A percentile compares a stretch with the other conserved stretches of the same genome.
These are phyloP conservation scores for Madoqua kirkii DNA, from an alignment of 2,113 vertebrate species.

Conservation along the genomic window DNA sequence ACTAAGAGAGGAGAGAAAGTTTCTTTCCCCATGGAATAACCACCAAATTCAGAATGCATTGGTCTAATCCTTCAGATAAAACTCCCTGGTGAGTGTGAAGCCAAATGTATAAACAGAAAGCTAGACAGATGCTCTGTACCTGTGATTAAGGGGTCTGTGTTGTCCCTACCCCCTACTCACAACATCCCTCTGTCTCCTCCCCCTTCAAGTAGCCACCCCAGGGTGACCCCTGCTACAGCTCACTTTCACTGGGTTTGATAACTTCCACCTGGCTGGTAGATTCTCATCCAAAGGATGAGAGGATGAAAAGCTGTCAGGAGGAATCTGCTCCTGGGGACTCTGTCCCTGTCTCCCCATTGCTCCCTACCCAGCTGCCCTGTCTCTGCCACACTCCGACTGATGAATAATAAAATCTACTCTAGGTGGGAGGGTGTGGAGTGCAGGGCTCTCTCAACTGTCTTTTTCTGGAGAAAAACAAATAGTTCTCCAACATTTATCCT, in stretches of 20 bases:
- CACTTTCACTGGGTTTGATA: neutral
- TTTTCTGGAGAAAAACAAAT: neutral
- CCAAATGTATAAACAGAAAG: neutral
- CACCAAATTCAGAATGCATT: neutral
- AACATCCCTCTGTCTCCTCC: neutral
- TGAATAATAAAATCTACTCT: neutral
- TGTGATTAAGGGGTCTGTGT: neutral
- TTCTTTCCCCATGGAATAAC: neutral
- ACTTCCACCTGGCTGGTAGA: too few relatives aligned
- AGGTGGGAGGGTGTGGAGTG: neutral
- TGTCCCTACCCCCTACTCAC: neutral
- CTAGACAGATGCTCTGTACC: neutral
- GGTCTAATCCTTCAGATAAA: neutral
- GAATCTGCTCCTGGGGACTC: neutral
- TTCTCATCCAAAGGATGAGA: neutral
- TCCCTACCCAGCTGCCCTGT: neutral
- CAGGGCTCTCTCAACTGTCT: neutral
- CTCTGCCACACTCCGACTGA: neutral
- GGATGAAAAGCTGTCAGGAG: neutral
- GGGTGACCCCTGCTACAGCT: neutral
- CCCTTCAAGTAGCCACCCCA: neutral
- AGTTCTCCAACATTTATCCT: neutral
- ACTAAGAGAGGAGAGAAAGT: neutral
- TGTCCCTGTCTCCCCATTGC: too few relatives aligned
- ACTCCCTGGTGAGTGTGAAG: neutral